Evolutionary conservation across 2,888 invertebrate genomes (phyloP).

Genomic region (Cylindroiulus punctatus): DNA sequence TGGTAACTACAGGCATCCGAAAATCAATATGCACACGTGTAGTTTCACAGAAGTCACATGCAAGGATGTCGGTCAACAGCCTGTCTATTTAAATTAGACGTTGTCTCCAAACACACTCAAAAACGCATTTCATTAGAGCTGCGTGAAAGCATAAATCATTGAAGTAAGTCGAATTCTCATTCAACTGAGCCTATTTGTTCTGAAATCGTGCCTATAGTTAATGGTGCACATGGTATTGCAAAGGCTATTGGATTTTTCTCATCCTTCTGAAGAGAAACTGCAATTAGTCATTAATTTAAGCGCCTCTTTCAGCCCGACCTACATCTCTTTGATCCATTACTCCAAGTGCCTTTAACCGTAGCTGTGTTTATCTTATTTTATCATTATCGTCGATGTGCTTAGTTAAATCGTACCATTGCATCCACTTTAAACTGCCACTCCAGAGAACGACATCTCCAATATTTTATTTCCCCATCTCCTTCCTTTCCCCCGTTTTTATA

Average conservation of each 20-base stretch:
- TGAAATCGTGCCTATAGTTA: not conserved
- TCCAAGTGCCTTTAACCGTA: conserved; percentile 20
- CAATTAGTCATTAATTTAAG: conserved; percentile 12
- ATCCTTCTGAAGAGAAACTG: not conserved
- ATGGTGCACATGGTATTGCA: not conserved
- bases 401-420: conserved; percentile 23
- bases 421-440: conserved; percentile 20
- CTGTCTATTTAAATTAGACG: not conserved
- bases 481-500: not conserved
- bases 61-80: not conserved
- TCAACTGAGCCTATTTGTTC: not conserved
- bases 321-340: conserved; percentile 27
- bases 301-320: not conserved
- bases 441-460: not conserved
- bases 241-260: not conserved
- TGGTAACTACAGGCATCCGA: no score
- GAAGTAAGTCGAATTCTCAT: not conserved
- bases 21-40: no score
- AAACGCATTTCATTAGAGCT: not conserved
- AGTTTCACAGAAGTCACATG: not conserved
- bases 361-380: conserved; percentile 31
- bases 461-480: not conserved
- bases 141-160: not conserved
- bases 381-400: not conserved
- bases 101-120: not conserved